A percentile compares a stretch with the other conserved stretches of the same genome.
phyloP scores from a whole-genome alignment of 2,113 vertebrate genomes.

The Taurulus bubalis region DNA sequence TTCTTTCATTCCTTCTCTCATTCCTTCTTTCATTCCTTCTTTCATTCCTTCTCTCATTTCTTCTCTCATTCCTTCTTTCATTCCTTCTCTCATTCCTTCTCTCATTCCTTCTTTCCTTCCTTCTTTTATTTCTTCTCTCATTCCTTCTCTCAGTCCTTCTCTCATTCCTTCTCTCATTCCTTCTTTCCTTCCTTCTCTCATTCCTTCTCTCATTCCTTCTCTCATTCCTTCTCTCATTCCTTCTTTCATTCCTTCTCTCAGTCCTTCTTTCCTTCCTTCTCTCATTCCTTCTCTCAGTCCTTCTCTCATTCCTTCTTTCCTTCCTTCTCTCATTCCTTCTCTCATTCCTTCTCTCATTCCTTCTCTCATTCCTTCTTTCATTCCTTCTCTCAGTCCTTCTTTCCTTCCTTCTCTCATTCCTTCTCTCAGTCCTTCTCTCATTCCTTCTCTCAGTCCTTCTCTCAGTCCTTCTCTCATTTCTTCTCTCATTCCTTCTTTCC shows the following conservation, averaged over 20 bases:
- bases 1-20: conserved; percentile 43
- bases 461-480: conserved; percentile 56
- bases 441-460: conserved; percentile 50
- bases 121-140: too few relatives aligned
- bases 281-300: conserved; percentile 70
- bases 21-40: conserved; percentile 67
- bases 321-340: conserved; percentile 46
- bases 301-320: conserved; percentile 41
- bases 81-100: conserved; percentile 48
- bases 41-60: conserved; percentile 43
- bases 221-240: conserved; percentile 70
- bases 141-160: conserved; percentile 66
- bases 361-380: conserved; percentile 61
- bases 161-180: conserved; percentile 44
- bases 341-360: too few relatives aligned
- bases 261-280: conserved; percentile 45
- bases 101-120: conserved; percentile 57
- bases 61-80: conserved; percentile 61
- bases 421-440: conserved; percentile 60
- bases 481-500: conserved; percentile 50
- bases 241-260: conserved; percentile 43
- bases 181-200: too few relatives aligned
- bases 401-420: conserved; percentile 43
- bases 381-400: conserved; percentile 53
- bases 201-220: conserved; percentile 51